These are phyloP conservation scores for Drosophila melanosoma DNA, from an alignment of 2,888 invertebrate species.

Conservation along the genomic window DNA sequence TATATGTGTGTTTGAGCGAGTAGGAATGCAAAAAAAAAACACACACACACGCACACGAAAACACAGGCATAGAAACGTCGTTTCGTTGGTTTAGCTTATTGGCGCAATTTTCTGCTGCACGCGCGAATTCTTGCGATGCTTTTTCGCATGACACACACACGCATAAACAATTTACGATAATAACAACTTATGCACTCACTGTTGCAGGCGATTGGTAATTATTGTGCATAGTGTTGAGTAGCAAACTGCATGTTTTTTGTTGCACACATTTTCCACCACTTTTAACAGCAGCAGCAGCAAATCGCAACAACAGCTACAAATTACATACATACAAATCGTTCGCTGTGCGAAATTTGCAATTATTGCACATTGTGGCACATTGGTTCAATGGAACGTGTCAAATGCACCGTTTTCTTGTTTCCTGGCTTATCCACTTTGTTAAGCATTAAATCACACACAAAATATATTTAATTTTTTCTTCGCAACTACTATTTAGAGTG, in stretches of 20 bases:
- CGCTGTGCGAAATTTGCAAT: slow-evolving; percentile 14
- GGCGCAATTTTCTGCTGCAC: slow-evolving; percentile 79
- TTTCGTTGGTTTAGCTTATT: slow-evolving; percentile 70
- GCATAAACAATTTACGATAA: slow-evolving; percentile 24
- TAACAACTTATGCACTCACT: slow-evolving; percentile 40
- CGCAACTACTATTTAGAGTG: slow-evolving; percentile 60
- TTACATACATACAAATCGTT: slow-evolving; percentile 52
- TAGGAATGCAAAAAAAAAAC: slow-evolving; percentile 77
- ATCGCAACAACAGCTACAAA: slow-evolving; percentile 67
- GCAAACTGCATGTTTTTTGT: slow-evolving; percentile 59
- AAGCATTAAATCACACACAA: slow-evolving; percentile 50
- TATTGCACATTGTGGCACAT: slow-evolving; percentile 34
- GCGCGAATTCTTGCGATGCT: slow-evolving; percentile 53
- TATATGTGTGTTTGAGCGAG: slow-evolving; percentile 51
- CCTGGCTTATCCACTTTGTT: slow-evolving; percentile 23
- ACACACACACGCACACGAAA: slow-evolving; percentile 67
- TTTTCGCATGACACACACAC: slow-evolving; percentile 31
- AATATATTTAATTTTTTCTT: slow-evolving; percentile 62
- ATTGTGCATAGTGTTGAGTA: slow-evolving; percentile 39
- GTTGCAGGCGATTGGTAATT: slow-evolving; percentile 21
- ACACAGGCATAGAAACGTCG: slow-evolving; percentile 63
- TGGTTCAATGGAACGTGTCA: slow-evolving; percentile 2
- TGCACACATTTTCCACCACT: slow-evolving; percentile 75
- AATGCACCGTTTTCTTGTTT: slow-evolving; percentile 28
- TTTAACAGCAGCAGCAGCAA: slow-evolving; percentile 64